Base-by-base conservation (phyloP, 2,888 invertebrate genomes). In the Physocephala rufipes region DNA sequence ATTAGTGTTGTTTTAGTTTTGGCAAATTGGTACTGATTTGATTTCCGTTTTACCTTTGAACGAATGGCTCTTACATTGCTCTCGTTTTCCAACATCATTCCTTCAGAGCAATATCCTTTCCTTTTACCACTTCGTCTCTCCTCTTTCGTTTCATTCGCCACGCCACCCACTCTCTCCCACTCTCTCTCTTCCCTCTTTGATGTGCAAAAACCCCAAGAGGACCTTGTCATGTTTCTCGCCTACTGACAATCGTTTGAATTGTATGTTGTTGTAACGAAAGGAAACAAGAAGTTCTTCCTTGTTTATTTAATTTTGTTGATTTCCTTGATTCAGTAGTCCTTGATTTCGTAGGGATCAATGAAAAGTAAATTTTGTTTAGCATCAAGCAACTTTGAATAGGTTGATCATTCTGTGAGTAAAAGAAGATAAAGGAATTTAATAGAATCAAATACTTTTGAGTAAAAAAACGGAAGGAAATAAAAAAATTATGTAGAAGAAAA, bases 271-370 rank as follows among this genome's bases (percentile, higher is more conserved):
- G 49, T n/a, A n/a, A 2, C 19, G 58, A 58, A 55, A 28, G 28
- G 24, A 7, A 9, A 16, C 63, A 45, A 19, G 47, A 15, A 19
- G 9, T 26, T 19, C 53, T 19, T n/a, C 67, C 30, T 58, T 43
- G 15, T 43, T 70, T 64, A 70, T 70, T 70, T 64, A 70, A 70
- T 70, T 70, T 70, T 28, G 70, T 64, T 70, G 70, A 70, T 70
- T 70, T 70, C 68, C 68, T 70, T 55, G 45, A 58, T 58, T 58
- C 58, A 24, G 26, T 36, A 36, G 36, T 36, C 36, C 36, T 36
- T 36, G 36, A 68, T 68, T 36, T 64, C 30, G 28, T 51, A 49
- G 21, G 45, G 63, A 70, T 70, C 70, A 70, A 70, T 70, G 70
- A 24, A 70, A 70, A 64, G 63, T 64, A 70, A 64, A 70, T 70